Evolutionary conservation across 1,140 invertebrate genomes (phyloP).

Genomic region (Drosophila pruinosa): DNA sequence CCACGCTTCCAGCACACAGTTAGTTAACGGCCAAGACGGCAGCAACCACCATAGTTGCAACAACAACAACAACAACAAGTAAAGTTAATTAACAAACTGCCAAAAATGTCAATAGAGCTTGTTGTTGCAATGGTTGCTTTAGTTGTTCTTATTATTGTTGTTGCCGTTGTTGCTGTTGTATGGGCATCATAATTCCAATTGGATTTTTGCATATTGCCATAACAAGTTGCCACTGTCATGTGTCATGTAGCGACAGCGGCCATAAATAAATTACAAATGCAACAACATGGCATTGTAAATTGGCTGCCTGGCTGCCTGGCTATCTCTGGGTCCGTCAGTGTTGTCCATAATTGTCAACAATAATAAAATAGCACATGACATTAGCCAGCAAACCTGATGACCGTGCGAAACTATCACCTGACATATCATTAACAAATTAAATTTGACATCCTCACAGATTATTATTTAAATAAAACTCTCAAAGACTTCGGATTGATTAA

Average conservation of each 20-base stretch:
- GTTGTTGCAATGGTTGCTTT: conserved; percentile 29
- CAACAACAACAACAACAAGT: conserved; percentile 42
- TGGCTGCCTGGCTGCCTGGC: conserved; percentile 40
- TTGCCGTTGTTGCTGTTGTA: conserved; percentile 32
- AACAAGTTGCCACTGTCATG: conserved; percentile 79
- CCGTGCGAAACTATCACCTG: conserved; percentile 43
- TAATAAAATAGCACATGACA: conserved; percentile 59
- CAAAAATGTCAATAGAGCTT: conserved; percentile 75
- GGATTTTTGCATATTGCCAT: conserved; percentile 79
- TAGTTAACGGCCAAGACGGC: conserved; percentile 56
- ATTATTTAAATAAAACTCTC: not conserved
- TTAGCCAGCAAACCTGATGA: conserved; percentile 40
- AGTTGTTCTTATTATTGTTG: conserved; percentile 29
- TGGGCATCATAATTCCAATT: conserved; percentile 79
- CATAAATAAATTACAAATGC: conserved; percentile 78
- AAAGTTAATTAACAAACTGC: conserved; percentile 82
- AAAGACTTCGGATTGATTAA: not conserved
- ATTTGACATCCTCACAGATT: conserved; percentile 29
- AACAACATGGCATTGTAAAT: conserved; percentile 72
- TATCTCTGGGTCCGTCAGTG: conserved; percentile 9
- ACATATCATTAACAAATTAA: conserved; percentile 69
- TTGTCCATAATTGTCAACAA: conserved; percentile 75
- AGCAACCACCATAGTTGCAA: conserved; percentile 10
- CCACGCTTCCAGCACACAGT: conserved; percentile 34
- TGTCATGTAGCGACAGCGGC: conserved; percentile 76